A percentile compares a stretch with the other conserved stretches of the same genome.
Conservation (phyloP, 2,888 invertebrate species). For the Apodemia mormo region DNA sequence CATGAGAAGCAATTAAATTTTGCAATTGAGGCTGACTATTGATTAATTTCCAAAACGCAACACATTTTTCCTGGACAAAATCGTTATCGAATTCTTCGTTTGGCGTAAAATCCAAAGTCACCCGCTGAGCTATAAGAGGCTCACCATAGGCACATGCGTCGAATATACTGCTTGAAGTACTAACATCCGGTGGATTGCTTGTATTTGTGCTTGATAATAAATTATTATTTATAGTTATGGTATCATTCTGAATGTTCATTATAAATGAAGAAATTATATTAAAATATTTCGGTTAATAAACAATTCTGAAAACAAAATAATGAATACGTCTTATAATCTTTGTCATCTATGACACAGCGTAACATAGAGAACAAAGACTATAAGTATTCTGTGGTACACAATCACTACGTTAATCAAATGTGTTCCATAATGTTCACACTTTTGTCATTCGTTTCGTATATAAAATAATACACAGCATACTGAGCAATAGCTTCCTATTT, state of each 20-base stretch:
- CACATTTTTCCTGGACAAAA: conserved; percentile 40
- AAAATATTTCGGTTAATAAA: not conserved
- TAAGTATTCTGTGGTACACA: too few relatives aligned
- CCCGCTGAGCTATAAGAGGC: conserved; percentile 42
- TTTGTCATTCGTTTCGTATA: too few relatives aligned
- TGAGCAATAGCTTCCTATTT: too few relatives aligned
- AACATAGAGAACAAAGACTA: too few relatives aligned
- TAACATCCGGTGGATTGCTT: not conserved
- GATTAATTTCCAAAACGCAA: conserved; percentile 47
- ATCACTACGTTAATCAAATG: too few relatives aligned
- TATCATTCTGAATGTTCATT: not conserved
- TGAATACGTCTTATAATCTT: too few relatives aligned
- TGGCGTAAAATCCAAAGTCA: conserved; percentile 48
- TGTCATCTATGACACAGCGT: too few relatives aligned
- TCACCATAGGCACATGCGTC: conserved; percentile 44
- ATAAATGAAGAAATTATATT: not conserved
- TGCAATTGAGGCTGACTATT: conserved; percentile 37
- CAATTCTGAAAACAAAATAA: not conserved
- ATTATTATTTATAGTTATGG: not conserved
- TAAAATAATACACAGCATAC: too few relatives aligned
- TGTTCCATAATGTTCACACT: too few relatives aligned
- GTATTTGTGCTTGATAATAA: not conserved
- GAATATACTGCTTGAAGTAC: conserved; percentile 29
- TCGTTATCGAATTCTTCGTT: conserved; percentile 39
- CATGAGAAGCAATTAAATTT: conserved; percentile 36